phyloP scores from a whole-genome alignment of 2,797 vertebrate genomes.

The Gila robusta region DNA sequence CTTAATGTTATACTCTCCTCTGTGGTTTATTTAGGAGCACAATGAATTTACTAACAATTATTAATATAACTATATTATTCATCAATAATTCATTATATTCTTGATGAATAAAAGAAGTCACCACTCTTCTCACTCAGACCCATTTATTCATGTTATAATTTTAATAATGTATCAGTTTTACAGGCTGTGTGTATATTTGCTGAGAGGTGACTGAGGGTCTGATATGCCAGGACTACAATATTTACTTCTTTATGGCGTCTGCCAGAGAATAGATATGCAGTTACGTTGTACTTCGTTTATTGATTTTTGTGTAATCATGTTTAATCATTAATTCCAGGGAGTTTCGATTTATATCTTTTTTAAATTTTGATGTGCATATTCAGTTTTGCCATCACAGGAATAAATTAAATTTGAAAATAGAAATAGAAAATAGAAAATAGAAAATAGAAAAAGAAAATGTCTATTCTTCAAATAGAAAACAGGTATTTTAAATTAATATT shows the following conservation, averaged over 20 bases:
- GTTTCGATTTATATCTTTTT: background rate
- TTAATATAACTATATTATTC: background rate
- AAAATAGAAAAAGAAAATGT: too few relatives aligned
- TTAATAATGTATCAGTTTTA: background rate
- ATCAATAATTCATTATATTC: background rate
- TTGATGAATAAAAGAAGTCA: background rate
- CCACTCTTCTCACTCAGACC: background rate
- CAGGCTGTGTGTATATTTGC: background rate
- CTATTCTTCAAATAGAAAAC: background rate
- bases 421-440: too few relatives aligned
- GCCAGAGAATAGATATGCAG: background rate
- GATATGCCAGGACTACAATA: background rate
- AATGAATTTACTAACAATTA: background rate
- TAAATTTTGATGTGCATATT: background rate
- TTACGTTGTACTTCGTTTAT: background rate
- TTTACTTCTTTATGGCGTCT: slow-evolving; percentile 14
- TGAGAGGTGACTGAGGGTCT: slow-evolving; percentile 3
- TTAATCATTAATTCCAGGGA: slow-evolving; percentile 3
- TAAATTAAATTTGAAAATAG: background rate
- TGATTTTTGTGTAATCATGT: background rate
- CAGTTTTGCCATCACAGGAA: background rate
- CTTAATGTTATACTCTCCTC: background rate
- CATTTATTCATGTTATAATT: background rate
- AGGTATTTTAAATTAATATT: background rate
- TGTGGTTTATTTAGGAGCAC: background rate